Evolutionary conservation across 1,140 invertebrate species (phyloP).

Genomic region (Phymorhynchus buccinoides): DNA sequence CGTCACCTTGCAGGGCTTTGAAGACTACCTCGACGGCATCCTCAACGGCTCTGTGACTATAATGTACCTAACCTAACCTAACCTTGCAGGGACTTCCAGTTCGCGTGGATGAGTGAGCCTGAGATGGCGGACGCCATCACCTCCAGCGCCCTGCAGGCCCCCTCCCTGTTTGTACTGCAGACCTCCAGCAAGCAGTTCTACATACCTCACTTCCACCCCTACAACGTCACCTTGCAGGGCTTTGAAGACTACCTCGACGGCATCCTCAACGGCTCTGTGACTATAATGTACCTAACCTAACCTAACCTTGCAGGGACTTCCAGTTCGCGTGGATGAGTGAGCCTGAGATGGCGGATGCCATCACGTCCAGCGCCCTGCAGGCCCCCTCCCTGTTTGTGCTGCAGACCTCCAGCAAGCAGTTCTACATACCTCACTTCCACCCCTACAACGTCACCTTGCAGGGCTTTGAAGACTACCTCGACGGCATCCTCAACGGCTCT

Average conservation of each 20-base stretch:
- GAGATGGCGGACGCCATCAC: not conserved
- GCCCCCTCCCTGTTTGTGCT: not conserved
- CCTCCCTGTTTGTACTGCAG: not conserved
- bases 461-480: not conserved
- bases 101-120: not conserved
- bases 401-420: not conserved
- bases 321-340: not conserved
- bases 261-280: not conserved
- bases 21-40: not conserved
- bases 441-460: slow-evolving; percentile 1
- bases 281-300: no score
- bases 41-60: not conserved
- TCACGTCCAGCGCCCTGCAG: not conserved
- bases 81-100: not conserved
- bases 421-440: not conserved
- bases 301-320: not conserved
- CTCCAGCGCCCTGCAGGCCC: not conserved
- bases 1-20: not conserved
- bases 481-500: not conserved
- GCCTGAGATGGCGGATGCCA: not conserved
- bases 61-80: no score
- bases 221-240: slow-evolving; percentile 1
- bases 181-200: not conserved
- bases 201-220: not conserved
- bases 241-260: not conserved